Evolutionary conservation across 2,888 invertebrate genomes (phyloP).

Genomic region (Stenichneumon culpator): DNA sequence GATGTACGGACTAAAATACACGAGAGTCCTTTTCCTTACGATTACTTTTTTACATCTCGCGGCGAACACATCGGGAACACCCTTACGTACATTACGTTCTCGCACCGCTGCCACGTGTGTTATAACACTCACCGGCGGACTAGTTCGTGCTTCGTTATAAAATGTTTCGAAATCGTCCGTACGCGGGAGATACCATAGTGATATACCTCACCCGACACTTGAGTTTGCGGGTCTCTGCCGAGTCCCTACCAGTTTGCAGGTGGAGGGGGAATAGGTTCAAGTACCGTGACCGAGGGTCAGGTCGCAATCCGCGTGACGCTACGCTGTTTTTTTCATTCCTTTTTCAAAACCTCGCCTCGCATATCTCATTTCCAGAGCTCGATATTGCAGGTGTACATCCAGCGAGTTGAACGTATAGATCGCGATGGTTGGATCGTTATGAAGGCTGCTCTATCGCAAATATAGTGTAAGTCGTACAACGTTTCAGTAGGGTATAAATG

Average conservation of each 20-base stretch:
- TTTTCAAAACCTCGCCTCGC: constrained; percentile 24
- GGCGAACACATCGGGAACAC: not conserved
- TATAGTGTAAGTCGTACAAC: not conserved
- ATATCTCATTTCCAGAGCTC: constrained; percentile 37
- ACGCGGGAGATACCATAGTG: constrained; percentile 51
- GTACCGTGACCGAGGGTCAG: constrained; percentile 77
- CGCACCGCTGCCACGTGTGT: not conserved
- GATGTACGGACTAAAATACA: not conserved
- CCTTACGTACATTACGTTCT: not conserved
- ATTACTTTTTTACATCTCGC: not conserved
- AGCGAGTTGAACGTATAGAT: constrained; percentile 34
- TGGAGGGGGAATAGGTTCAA: constrained; percentile 68
- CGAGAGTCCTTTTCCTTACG: not conserved
- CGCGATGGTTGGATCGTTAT: constrained; percentile 1
- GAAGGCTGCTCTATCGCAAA: not conserved
- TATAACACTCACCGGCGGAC: constrained; percentile 25
- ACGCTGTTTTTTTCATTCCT: constrained; percentile 65
- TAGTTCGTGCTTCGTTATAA: constrained; percentile 34
- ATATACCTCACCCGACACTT: constrained; percentile 53
- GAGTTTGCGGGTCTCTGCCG: constrained; percentile 40
- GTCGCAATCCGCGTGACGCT: constrained; percentile 65
- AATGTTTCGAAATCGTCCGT: constrained; percentile 58
- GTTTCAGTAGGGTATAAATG: not conserved
- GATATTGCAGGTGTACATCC: constrained; percentile 26
- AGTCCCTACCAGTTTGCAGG: constrained; percentile 55